These are phyloP conservation scores for Himalopsyche japonica DNA, from an alignment of 2,888 invertebrate species.

Conservation along the genomic window DNA sequence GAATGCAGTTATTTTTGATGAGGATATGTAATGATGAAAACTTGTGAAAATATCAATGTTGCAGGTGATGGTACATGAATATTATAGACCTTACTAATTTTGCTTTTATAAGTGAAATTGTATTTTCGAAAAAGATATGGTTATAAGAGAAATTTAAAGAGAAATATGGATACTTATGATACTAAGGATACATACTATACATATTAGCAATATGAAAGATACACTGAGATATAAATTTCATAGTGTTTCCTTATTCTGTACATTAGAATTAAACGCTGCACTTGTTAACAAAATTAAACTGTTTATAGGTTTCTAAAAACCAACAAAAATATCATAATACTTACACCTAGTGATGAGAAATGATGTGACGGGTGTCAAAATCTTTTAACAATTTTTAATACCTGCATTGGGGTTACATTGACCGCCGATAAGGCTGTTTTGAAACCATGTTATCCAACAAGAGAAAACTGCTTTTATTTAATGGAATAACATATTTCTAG, in stretches of 20 bases:
- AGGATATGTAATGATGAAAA: no score
- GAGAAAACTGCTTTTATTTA: not conserved
- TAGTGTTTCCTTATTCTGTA: conserved; percentile 39
- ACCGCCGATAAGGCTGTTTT: conserved; percentile 23
- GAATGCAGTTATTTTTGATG: no score
- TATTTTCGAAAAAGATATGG: conserved; percentile 26
- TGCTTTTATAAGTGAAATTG: conserved; percentile 31
- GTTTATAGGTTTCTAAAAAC: conserved; percentile 39
- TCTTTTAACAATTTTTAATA: not conserved
- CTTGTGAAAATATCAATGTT: no score
- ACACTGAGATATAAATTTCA: conserved; percentile 32
- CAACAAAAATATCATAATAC: conserved; percentile 37
- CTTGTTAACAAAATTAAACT: conserved; percentile 35
- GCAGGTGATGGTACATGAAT: no score
- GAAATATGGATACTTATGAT: conserved; percentile 28
- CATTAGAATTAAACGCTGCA: conserved; percentile 41
- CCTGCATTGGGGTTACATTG: conserved; percentile 21
- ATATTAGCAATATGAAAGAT: conserved; percentile 35
- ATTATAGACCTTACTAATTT: no score
- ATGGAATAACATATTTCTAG: no score
- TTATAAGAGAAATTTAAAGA: conserved; percentile 29
- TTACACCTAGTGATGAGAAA: conserved; percentile 37
- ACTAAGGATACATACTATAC: conserved; percentile 21
- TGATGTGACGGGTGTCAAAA: conserved; percentile 11
- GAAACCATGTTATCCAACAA: not conserved